Conservation (phyloP, 2,797 vertebrate genomes). For the Coregonus sp. region DNA sequence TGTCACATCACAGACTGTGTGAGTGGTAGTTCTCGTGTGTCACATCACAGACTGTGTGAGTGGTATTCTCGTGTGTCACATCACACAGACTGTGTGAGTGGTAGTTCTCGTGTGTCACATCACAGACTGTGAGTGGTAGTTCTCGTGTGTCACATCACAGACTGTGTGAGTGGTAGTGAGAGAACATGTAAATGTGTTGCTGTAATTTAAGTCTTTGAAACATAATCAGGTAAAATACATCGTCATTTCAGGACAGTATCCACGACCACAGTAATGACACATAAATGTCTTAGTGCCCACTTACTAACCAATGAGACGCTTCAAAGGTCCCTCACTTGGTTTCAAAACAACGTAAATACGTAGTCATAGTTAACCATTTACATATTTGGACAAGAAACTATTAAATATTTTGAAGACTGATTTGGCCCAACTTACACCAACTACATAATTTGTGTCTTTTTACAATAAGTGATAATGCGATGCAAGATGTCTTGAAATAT, state of each 20-base stretch:
- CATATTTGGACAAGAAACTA: neutral
- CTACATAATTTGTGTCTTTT: neutral
- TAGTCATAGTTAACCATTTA: neutral
- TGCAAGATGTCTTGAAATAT: neutral
- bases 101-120: neutral
- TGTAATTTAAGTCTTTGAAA: constrained; percentile 56
- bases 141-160: neutral
- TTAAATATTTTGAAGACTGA: neutral
- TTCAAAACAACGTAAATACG: neutral
- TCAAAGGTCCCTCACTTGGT: neutral
- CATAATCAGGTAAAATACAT: constrained; percentile 39
- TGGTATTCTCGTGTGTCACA: no score
- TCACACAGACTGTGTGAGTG: no score
- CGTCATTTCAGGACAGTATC: constrained; percentile 42
- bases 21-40: no score
- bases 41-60: no score
- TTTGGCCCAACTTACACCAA: neutral
- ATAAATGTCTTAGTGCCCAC: constrained; percentile 26
- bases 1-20: no score
- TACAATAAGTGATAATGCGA: neutral
- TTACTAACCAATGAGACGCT: constrained; percentile 14
- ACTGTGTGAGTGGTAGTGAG: constrained; percentile 41
- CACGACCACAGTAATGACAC: constrained; percentile 45
- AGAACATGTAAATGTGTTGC: constrained; percentile 42
- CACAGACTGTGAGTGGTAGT: neutral